Percentiles rank a stretch among this genome's conserved stretches.
These are phyloP conservation scores for Pelodytes ibericus DNA, from an alignment of 2,797 vertebrate genomes.

Conservation along the genomic window DNA sequence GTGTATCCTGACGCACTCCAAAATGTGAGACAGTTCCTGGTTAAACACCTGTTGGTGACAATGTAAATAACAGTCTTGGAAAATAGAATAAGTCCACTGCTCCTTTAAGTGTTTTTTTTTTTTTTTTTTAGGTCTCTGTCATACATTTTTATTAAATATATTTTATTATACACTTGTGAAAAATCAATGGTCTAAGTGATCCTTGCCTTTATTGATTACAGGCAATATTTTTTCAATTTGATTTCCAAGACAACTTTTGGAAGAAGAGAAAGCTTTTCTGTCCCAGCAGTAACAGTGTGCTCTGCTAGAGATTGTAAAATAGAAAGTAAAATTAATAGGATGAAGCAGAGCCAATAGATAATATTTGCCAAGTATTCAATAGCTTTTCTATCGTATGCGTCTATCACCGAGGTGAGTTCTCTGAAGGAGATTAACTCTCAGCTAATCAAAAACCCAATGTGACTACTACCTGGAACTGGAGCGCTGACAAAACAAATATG, in stretches of 20 bases:
- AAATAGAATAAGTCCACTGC: no score
- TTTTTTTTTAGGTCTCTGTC: no score
- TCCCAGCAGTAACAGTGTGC: slow-evolving; percentile 6
- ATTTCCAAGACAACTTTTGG: slow-evolving; percentile 16
- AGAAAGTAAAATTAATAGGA: slow-evolving; percentile 49
- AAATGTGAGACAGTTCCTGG: no score
- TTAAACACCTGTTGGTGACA: no score
- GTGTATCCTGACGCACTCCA: no score
- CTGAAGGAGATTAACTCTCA: slow-evolving; percentile 37
- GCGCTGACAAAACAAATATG: slow-evolving; percentile 46
- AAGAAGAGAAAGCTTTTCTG: background rate
- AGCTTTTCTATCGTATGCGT: slow-evolving; percentile 34
- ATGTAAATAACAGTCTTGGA: no score
- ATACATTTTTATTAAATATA: no score
- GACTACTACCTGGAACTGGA: slow-evolving; percentile 40
- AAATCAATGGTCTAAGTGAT: no score
- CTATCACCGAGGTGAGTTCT: slow-evolving; percentile 33
- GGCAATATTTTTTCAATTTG: slow-evolving; percentile 21
- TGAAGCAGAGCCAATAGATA: slow-evolving; percentile 41
- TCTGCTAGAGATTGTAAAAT: slow-evolving; percentile 20
- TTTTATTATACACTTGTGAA: background rate
- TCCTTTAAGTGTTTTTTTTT: no score
- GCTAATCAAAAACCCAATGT: slow-evolving; percentile 39
- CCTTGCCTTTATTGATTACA: slow-evolving; percentile 30
- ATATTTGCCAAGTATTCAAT: slow-evolving; percentile 36